Base-by-base conservation (phyloP, 1,140 invertebrate genomes). In the Drosophila serrata region DNA sequence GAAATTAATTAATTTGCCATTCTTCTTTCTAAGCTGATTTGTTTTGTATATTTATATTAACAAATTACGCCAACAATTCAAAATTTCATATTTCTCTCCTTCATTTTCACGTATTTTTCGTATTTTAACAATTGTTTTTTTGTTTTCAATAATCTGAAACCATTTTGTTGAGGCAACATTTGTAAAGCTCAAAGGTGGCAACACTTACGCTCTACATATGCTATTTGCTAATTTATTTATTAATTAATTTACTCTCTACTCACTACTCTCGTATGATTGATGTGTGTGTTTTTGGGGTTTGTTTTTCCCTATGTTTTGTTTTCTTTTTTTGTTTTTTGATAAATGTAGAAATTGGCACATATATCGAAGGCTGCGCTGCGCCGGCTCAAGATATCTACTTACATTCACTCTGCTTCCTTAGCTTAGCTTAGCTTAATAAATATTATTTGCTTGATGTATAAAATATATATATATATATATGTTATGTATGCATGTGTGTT, bases 151-250 rank as follows among this genome's bases (percentile, higher is more conserved):
- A 65, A 81, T 67, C 58, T 88, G 85, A 90, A 90, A 90, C 85
- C 85, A 86, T 90, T 55, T 55, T 77, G 81, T 90, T 90, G 85
- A 90, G 85, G 85, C 85, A 90, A 90, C 85, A 90, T 77, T 77
- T 90, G 85, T 90, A 90, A 90, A 90, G 85, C 85, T 90, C 85
- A 90, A 85, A 85, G 85, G 81, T 90, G 81, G 79, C 86, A 90
- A 90, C 85, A 90, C 85, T 90, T 90, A 90, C 15, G 45, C 19
- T 27, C 85, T 87, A 53, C 5, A 8, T 51, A 79, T 9, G 53
- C 64, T 43, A 67, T 48, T 69, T 24, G 35, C 62, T 69, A 69
- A 27, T 40, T 49, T 60, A 37, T 55, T 55, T 55, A 55, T 69
- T 27, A 46, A 59, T 57, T 31, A 31, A 31, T 49, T 49, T 75